Conservation (phyloP, 2,797 vertebrate genomes). For the Ctenochaetus hawaiiensis region DNA sequence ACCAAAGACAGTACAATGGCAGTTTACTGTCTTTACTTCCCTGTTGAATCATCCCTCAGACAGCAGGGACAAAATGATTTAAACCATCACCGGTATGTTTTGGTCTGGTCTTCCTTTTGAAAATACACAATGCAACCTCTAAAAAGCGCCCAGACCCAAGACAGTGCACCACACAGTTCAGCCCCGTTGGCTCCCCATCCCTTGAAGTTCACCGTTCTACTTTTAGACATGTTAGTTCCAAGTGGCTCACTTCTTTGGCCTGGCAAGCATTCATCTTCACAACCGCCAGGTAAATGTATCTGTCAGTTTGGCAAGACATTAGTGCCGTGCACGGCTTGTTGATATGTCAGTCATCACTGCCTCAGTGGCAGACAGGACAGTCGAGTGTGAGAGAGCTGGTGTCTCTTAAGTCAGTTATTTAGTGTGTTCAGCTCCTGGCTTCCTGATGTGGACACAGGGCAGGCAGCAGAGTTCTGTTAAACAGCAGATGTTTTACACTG, state of each 20-base stretch:
- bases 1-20: neutral
- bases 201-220: slow-evolving; percentile 46
- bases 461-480: slow-evolving; percentile 68
- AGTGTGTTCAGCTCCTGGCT: slow-evolving; percentile 54
- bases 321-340: slow-evolving; percentile 62
- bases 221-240: slow-evolving; percentile 56
- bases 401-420: slow-evolving; percentile 52
- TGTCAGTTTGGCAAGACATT: slow-evolving; percentile 54
- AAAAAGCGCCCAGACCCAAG: slow-evolving; percentile 51
- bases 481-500: slow-evolving; percentile 85
- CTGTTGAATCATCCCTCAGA: slow-evolving; percentile 56
- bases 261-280: slow-evolving; percentile 54
- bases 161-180: slow-evolving; percentile 40
- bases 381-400: slow-evolving; percentile 20
- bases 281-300: slow-evolving; percentile 65
- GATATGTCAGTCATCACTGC: slow-evolving; percentile 65
- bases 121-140: slow-evolving; percentile 71
- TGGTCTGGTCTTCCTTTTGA: slow-evolving; percentile 64
- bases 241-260: slow-evolving; percentile 26
- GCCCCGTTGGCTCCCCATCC: slow-evolving; percentile 57
- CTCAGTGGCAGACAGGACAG: slow-evolving; percentile 31
- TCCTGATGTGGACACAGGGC: slow-evolving; percentile 70
- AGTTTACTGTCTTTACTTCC: slow-evolving; percentile 41
- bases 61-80: slow-evolving; percentile 32
- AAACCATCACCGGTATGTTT: slow-evolving; percentile 66